phyloP scores from a whole-genome alignment of 2,797 vertebrate species.

The Florisuga fusca region DNA sequence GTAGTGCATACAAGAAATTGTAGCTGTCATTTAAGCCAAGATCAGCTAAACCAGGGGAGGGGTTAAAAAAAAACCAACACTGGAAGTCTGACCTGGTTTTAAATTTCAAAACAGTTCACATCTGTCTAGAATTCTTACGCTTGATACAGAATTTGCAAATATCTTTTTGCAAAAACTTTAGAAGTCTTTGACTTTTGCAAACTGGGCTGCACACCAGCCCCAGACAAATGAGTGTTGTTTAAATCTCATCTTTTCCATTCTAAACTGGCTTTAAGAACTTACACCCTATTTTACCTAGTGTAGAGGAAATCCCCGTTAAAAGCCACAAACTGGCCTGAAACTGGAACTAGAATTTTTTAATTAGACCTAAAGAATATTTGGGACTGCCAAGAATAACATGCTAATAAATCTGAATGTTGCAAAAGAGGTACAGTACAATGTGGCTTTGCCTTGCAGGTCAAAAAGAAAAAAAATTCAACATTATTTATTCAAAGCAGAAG shows the following conservation, averaged over 20 bases:
- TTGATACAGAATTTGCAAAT: not conserved
- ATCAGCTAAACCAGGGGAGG: not conserved
- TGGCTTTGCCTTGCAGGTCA: not conserved
- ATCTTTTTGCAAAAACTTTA: not conserved
- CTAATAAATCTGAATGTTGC: not conserved
- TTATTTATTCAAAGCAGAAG: not conserved
- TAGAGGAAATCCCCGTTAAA: not conserved
- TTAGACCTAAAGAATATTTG: not conserved
- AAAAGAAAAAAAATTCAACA: not conserved
- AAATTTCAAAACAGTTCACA: not conserved
- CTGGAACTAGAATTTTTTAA: not conserved
- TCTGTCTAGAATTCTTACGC: not conserved
- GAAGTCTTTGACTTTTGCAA: too few relatives aligned
- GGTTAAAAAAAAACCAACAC: too few relatives aligned
- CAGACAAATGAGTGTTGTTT: not conserved
- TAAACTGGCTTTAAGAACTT: not conserved
- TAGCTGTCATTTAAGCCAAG: not conserved
- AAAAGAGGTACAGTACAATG: not conserved
- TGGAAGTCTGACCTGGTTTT: fast-evolving
- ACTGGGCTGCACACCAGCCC: too few relatives aligned
- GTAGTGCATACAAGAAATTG: not conserved
- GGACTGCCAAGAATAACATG: not conserved
- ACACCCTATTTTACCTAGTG: not conserved
- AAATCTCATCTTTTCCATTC: not conserved
- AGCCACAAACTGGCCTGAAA: not conserved